Base-by-base conservation (phyloP, 2,797 vertebrate genomes). In the Enteromius trimaculatus region DNA sequence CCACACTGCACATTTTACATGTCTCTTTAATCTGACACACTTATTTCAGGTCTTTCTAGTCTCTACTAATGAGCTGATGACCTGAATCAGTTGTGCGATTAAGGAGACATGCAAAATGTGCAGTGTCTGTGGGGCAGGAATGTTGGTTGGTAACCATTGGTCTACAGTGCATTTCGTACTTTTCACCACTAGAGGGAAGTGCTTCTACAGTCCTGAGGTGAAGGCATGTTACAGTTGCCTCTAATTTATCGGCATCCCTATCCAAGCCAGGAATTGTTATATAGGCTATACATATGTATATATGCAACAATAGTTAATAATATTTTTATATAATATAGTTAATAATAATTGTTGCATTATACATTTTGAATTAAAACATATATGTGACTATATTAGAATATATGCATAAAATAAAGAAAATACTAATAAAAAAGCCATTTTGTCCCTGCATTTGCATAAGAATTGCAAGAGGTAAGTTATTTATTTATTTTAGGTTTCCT, bases 111-210 rank as follows among this genome's bases (percentile, higher is more conserved):
- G 23, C 14, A 29, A 64, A 14, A 53, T 55, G 51, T 58, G 10
- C n/a, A 23, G n/a, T 26, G 55, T 60, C 23, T 11, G 4, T 58
- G n/a, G 1, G 3, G 55, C 10, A 23, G 55, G 10, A 60, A 23
- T 23, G n/a, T 26, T 26, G 58, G 10, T 13, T 60, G 58, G 58
- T 2, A 60, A 60, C 11, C 11, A 14, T 13, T 62, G 11, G 66
- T 70, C 4, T 31, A 19, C 21, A 34, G 5, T 72, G 47, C 3
- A 19, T 34, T n/a, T 23, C 34, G 29, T 14, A 6, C 0, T 7
- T 66, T 53, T 58, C 16, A 76, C 79, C 89, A 79, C 86, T 80
- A 88, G 89, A 85, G 84, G 87, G 71, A 83, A 80, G 66, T 49
- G 64, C 58, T 47, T 26, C 42, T 55, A 81, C 74, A 77, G 14